Evolutionary conservation across 2,113 vertebrate genomes (phyloP), one percentile per base, ranked within the genome.

Genomic region (Tachysurus fulvidraco): DNA sequence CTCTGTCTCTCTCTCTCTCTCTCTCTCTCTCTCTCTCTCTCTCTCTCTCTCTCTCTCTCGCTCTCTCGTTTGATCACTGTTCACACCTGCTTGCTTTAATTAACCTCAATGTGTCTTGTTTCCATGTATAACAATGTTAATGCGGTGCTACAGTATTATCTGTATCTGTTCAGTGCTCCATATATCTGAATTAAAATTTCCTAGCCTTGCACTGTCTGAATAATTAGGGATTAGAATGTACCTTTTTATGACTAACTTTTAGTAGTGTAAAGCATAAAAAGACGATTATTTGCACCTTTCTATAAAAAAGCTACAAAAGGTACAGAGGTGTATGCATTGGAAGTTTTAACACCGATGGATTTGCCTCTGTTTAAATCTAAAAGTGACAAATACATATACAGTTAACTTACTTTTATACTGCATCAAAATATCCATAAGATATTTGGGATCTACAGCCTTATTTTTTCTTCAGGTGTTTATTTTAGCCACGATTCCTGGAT

Each of bases 41-140:
- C n/a, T 50, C 46, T 50, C 46, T 50, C 46, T 50, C 46, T 1
- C 46, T 50, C 46, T 50, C 46, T 50, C 46, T 1, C 46, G 1
- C 13, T 12, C 78, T 36, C 54, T 57, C n/a, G 17, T 57, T 79
- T 80, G 28, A 57, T 57, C 55, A 4, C 78, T 81, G 55, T 81
- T 14, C 30, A 81, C 78, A 81, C 78, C 78, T 81, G 78, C 78
- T 60, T 41, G 78, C 78, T 81, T 60, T 81, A 81, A 81, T 81
- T 60, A 81, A 30, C 54, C 78, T 80, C 54, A 23, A 3, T 14
- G 78, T 60, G 55, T 81, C 25, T 81, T 60, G 30, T 81, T 81
- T 81, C 0, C 55, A 81, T 79, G 52, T 57, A 57, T 81, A 60
- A 23, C 41, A 81, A 81, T 81, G 78, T 23, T 44, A 81, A 23